Base-by-base conservation (phyloP, 2,888 invertebrate species). In the Nematopogon swammerdamellus region DNA sequence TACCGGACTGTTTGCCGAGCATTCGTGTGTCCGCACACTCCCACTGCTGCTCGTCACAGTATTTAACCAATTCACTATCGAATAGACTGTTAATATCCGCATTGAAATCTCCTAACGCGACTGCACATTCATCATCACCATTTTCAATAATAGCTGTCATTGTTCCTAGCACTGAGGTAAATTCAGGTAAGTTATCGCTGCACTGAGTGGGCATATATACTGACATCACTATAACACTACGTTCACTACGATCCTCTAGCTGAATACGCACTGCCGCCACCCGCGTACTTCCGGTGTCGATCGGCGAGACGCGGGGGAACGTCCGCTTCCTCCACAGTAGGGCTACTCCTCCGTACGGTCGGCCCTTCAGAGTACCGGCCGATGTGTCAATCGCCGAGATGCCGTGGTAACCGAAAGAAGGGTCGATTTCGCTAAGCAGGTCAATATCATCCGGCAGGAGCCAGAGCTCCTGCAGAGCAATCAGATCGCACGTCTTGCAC, bases 191-290 rank as follows among this genome's bases (percentile, higher is more conserved):
- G 45, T 60, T 56, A 2, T 58, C 56, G n/a, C 6, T 18, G 3
- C 25, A 17, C 17, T 57, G 54, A 1, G 55, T 58, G 1, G 59
- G 59, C 58, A 60, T 58, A 25, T 60, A 60, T 2, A 58, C 56
- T 25, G 47, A 50, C 3, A 58, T 46, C 5, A 60, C 47, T 36
- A 59, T 8, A 18, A 59, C 43, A 2, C 48, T 36, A 1, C 51
- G 45, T 18, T 52, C 43, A 2, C 48, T 36, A 1, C 51, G 45
- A 19, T 52, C 52, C 1, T 30, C 19, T 2, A 50, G 16, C 2
- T n/a, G n/a, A 1, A 54, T 36, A 50, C 53, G 54, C 8, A 56
- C 53, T 16, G 55, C 56, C 1, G 49, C 46, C n/a, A 55, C 18
- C 4, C 59, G 54, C 25, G 36, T 48, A 52, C 51, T 57, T 14